Conservation (phyloP, 1,140 invertebrate species). For the Battus philenor region DNA sequence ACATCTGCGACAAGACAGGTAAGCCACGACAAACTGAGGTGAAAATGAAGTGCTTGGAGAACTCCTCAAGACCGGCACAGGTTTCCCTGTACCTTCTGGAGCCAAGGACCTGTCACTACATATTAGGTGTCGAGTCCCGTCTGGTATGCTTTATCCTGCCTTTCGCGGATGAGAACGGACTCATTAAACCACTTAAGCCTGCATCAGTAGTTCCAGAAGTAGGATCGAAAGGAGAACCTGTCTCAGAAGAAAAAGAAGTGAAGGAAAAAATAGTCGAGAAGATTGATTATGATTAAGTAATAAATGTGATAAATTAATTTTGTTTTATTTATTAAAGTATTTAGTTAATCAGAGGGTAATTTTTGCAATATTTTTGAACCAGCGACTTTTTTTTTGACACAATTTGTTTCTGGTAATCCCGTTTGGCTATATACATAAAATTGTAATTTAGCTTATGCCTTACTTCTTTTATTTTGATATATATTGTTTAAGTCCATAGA, state of each 20-base stretch:
- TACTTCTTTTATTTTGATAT: no score
- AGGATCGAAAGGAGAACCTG: conserved; percentile 20
- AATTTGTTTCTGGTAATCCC: no score
- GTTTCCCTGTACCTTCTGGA: conserved; percentile 93
- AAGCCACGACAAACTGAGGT: conserved; percentile 90
- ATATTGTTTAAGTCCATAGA: no score
- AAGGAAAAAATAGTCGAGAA: conserved; percentile 29
- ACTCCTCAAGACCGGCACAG: conserved; percentile 81
- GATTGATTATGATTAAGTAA: conserved; percentile 50
- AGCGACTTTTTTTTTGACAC: no score
- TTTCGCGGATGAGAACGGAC: conserved; percentile 83
- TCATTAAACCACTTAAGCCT: conserved; percentile 56
- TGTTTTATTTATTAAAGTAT: no score
- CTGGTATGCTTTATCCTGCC: conserved; percentile 91
- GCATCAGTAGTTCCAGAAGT: conserved; percentile 8
- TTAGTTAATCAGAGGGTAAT: no score
- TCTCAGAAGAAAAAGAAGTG: conserved; percentile 21
- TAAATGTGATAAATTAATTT: conserved; percentile 32
- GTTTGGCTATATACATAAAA: no score
- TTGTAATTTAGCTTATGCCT: no score
- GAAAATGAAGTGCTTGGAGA: conserved; percentile 88
- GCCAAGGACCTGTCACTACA: conserved; percentile 93
- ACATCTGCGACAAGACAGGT: conserved; percentile 90
- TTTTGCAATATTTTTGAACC: no score
- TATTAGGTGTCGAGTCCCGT: conserved; percentile 92